Evolutionary conservation across 2,888 invertebrate genomes (phyloP).

Genomic region (Sphecodes monilicornis): DNA sequence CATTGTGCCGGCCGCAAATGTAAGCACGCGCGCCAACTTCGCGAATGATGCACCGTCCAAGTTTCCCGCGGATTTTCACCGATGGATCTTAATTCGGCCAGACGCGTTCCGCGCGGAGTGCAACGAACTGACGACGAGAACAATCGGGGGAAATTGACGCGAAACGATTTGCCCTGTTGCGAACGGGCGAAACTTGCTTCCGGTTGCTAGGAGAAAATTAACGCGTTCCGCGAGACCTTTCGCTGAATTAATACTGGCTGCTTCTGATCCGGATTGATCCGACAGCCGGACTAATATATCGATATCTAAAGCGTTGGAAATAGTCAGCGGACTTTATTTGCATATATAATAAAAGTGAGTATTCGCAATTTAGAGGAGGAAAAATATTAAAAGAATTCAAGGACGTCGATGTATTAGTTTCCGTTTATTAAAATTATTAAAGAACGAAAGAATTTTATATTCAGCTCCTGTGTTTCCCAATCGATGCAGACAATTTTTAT

Average conservation of each 20-base stretch:
- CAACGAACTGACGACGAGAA: not conserved
- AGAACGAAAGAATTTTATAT: no score
- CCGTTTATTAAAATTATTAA: no score
- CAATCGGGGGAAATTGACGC: not conserved
- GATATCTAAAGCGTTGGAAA: no score
- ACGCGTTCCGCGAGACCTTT: not conserved
- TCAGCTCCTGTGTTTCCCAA: no score
- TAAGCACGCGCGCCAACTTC: not conserved
- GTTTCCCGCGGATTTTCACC: conserved; percentile 27
- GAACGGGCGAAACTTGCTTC: not conserved
- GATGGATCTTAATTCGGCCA: conserved; percentile 42
- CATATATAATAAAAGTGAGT: no score
- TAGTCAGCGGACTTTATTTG: no score
- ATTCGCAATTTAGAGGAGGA: no score
- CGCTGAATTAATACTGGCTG: not conserved
- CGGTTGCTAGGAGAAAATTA: not conserved
- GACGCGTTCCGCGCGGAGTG: not conserved
- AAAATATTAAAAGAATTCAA: no score
- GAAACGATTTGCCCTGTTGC: not conserved
- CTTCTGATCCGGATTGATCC: no score
- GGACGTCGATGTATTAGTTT: no score
- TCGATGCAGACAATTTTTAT: no score
- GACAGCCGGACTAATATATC: no score
- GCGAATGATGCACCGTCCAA: conserved; percentile 23
- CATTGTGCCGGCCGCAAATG: conserved; percentile 29